phyloP scores from a whole-genome alignment of 1,140 invertebrate species.

The Cylas formicarius region DNA sequence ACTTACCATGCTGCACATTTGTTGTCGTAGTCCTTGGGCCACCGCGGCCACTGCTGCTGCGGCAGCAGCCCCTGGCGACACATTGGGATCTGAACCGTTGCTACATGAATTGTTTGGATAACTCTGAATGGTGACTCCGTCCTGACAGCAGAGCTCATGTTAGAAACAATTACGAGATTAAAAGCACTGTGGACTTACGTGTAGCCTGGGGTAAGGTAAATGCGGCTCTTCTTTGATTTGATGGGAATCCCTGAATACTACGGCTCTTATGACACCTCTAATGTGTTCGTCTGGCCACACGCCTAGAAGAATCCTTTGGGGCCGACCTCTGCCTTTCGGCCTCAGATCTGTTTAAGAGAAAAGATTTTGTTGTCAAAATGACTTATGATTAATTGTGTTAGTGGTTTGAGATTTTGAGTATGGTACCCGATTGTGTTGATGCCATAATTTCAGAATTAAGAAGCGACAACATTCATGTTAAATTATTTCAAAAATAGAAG shows the following conservation, averaged over 20 bases:
- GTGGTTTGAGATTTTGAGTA: too few species aligned
- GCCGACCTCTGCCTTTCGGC: conserved; percentile 80
- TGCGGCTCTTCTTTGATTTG: conserved; percentile 69
- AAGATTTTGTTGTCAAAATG: not conserved
- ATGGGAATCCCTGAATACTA: conserved; percentile 79
- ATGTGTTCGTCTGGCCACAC: conserved; percentile 91
- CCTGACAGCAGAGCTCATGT: conserved; percentile 25
- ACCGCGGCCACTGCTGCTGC: conserved; percentile 68
- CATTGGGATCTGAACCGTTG: conserved; percentile 55
- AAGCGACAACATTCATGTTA: too few species aligned
- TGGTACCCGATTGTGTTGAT: too few species aligned
- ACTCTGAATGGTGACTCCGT: conserved; percentile 37
- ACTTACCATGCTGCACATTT: conserved; percentile 61
- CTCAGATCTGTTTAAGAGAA: conserved; percentile 62
- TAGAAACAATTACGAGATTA: not conserved
- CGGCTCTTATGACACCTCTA: conserved; percentile 79
- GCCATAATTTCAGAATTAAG: too few species aligned
- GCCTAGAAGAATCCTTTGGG: conserved; percentile 80
- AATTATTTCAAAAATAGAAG: too few species aligned
- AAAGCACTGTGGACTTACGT: conserved; percentile 38
- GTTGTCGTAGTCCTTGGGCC: conserved; percentile 59
- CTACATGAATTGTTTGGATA: conserved; percentile 43
- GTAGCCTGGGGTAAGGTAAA: conserved; percentile 45
- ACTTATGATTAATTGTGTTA: too few species aligned
- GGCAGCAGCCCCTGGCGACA: conserved; percentile 56